A percentile compares a stretch with the other conserved stretches of the same genome.
Evolutionary conservation across 2,888 invertebrate genomes (phyloP).

Genomic region (Callimorpha dominula): DNA sequence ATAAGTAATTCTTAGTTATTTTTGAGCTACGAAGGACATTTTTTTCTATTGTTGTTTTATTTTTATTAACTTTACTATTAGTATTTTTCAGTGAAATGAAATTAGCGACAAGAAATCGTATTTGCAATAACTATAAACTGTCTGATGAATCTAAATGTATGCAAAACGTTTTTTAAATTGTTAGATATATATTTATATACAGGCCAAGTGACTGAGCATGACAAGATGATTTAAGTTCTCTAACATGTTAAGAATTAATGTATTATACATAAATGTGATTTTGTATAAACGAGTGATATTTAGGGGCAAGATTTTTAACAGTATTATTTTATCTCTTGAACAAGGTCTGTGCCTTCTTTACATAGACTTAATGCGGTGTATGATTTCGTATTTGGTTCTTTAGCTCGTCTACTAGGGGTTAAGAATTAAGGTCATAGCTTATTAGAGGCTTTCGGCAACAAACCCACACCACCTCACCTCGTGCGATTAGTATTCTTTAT

Average conservation of each 20-base stretch:
- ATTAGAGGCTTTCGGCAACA: too few relatives aligned
- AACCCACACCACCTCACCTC: too few relatives aligned
- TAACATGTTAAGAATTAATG: neutral
- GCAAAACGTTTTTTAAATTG: conserved; percentile 34
- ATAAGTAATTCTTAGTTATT: neutral
- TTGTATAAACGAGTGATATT: neutral
- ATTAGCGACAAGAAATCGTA: conserved; percentile 1
- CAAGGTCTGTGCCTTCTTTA: too few relatives aligned
- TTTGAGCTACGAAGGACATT: neutral
- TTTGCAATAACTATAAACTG: conserved; percentile 22
- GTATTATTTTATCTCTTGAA: neutral
- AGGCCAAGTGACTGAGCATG: neutral
- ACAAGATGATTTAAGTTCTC: neutral
- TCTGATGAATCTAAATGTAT: conserved; percentile 30
- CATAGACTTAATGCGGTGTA: too few relatives aligned
- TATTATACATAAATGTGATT: neutral
- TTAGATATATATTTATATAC: conserved; percentile 15
- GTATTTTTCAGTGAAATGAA: neutral
- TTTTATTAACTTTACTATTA: neutral
- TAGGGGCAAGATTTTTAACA: neutral
- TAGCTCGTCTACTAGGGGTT: too few relatives aligned
- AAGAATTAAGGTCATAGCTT: too few relatives aligned
- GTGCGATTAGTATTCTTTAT: too few relatives aligned
- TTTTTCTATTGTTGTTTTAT: neutral
- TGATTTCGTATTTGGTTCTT: too few relatives aligned